Base-by-base conservation (phyloP, 2,888 invertebrate species). In the Catonia carolina region DNA sequence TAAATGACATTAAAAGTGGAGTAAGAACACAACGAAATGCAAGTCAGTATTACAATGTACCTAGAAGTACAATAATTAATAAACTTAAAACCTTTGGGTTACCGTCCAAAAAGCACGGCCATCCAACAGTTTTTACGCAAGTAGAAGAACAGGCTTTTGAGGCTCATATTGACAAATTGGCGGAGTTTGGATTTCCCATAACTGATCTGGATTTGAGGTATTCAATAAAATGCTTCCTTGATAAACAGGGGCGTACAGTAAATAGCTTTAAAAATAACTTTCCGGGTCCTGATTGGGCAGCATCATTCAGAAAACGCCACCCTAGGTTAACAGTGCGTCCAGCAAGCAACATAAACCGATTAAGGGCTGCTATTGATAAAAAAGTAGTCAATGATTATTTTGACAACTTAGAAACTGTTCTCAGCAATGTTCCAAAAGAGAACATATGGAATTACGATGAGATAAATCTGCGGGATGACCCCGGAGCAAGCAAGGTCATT, bases 361-460 rank as follows among this genome's bases (percentile, higher is more conserved):
- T 42, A 14, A 47, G 64, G 55, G 65, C 61, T 18, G 50, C 51
- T 42, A 52, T 63, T 23, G 39, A 53, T 39, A 51, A 45, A 36
- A 49, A 63, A 41, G 53, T 53, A 6, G 50, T 67, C 12, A 61
- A 60, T 35, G 53, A 58, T 20, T 67, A 61, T 50, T 58, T 63
- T 23, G 15, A 63, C n/a, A 56, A 62, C 49, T 45, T 62, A 15
- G 48, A 50, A 12, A 36, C 14, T 10, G 56, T 55, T 20, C 39
- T 59, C 31, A 37, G 52, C 53, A 61, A 61, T 17, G 52, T 66
- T 31, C 60, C 61, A 18, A 47, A 61, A 35, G 33, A 41, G 37
- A 63, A 66, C 33, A 67, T 67, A 15, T 58, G 67, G 17, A 72
- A 72, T 53, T 73, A 69, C 60, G 70, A 71, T 56, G 69, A 71